Percentiles rank a stretch among this genome's conserved stretches.
These are phyloP conservation scores for Acrocyrtus sp. DNA, from an alignment of 2,888 invertebrate species.

Conservation along the genomic window DNA sequence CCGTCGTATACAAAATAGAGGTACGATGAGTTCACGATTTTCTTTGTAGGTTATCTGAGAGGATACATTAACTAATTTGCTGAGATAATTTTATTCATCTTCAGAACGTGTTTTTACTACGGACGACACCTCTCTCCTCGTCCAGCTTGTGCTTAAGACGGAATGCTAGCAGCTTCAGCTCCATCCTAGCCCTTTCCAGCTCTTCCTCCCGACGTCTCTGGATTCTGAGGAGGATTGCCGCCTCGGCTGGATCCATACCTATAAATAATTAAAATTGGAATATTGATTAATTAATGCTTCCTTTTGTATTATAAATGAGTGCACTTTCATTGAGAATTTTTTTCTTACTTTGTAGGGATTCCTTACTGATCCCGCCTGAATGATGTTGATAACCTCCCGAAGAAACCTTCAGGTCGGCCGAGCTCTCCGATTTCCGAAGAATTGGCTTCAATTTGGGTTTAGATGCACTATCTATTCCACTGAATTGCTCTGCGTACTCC, in stretches of 20 bases:
- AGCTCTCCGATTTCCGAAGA: no score
- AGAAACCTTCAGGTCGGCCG: no score
- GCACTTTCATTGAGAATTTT: no score
- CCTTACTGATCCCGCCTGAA: slow-evolving; percentile 8
- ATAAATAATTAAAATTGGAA: neutral
- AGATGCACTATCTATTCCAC: slow-evolving; percentile 17
- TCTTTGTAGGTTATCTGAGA: neutral
- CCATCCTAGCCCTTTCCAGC: slow-evolving; percentile 38
- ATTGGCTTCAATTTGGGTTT: no score
- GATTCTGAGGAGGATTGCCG: slow-evolving; percentile 36
- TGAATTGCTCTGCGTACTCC: slow-evolving; percentile 32
- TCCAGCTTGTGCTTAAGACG: slow-evolving; percentile 42
- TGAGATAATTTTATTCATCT: neutral
- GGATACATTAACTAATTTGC: no score
- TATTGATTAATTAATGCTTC: neutral
- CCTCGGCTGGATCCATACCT: slow-evolving; percentile 31
- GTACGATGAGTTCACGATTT: no score
- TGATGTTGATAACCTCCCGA: no score
- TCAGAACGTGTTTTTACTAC: slow-evolving; percentile 13
- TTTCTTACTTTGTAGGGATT: no score
- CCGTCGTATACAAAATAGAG: no score
- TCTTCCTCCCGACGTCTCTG: slow-evolving; percentile 43
- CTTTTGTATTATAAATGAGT: no score
- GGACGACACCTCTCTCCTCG: slow-evolving; percentile 13
- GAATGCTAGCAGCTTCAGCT: slow-evolving; percentile 41